A percentile compares a stretch with the other conserved stretches of the same genome.
Evolutionary conservation across 2,888 invertebrate species (phyloP).

Genomic region (Actias luna): DNA sequence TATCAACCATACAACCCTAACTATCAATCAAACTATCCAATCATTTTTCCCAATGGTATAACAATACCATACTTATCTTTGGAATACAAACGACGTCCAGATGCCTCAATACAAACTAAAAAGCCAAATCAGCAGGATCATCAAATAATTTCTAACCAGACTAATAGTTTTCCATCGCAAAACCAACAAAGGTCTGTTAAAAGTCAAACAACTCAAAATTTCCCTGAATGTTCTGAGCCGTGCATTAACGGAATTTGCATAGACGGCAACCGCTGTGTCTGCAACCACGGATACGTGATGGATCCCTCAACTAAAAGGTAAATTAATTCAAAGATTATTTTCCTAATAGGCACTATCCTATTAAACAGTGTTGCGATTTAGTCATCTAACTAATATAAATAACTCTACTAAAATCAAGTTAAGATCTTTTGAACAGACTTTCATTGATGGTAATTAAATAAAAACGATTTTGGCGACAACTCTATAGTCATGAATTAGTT

Average conservation of each 20-base stretch:
- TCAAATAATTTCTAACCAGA: conserved; percentile 15
- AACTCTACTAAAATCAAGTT: too few relatives aligned
- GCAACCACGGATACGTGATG: conserved; percentile 74
- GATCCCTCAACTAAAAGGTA: conserved; percentile 60
- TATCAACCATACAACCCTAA: conserved; percentile 20
- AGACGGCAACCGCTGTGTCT: conserved; percentile 75
- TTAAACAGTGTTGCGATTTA: too few relatives aligned
- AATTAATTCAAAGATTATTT: background rate
- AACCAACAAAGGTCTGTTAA: conserved; percentile 18
- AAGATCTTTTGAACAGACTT: too few relatives aligned
- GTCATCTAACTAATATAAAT: too few relatives aligned
- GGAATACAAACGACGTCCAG: background rate
- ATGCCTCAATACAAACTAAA: conserved; percentile 13
- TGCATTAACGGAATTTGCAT: conserved; percentile 87
- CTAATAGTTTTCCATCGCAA: conserved; percentile 11
- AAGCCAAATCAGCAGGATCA: conserved; percentile 22
- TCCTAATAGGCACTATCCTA: background rate
- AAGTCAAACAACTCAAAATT: conserved; percentile 19
- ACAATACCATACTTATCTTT: conserved; percentile 1
- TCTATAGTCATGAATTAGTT: too few relatives aligned
- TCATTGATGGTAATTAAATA: too few relatives aligned
- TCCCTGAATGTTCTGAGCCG: conserved; percentile 78
- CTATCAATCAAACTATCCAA: conserved; percentile 25
- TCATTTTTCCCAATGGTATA: conserved; percentile 14
- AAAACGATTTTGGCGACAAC: too few relatives aligned